A percentile compares a stretch with the other conserved stretches of the same genome.
These are phyloP conservation scores for Anarrhichthys ocellatus DNA, from an alignment of 2,113 vertebrate genomes.

Conservation along the genomic window DNA sequence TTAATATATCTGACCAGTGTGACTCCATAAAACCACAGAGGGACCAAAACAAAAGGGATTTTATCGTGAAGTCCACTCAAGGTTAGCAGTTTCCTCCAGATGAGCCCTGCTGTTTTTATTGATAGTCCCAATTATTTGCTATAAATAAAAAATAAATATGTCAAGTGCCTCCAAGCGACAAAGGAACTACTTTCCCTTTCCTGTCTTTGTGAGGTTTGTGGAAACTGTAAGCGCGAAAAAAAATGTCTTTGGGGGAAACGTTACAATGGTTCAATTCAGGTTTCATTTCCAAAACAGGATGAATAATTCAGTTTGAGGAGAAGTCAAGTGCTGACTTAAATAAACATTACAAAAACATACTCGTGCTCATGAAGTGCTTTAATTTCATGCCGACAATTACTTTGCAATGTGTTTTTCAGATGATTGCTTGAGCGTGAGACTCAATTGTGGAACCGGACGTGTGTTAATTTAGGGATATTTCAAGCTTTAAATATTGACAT, in stretches of 20 bases:
- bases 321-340: neutral
- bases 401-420: neutral
- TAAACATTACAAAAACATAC: neutral
- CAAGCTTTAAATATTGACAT: slow-evolving; percentile 21
- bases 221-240: neutral
- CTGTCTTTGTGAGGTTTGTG: slow-evolving; percentile 35
- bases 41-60: neutral
- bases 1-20: neutral
- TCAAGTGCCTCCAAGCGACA: neutral
- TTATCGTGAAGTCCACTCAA: slow-evolving; percentile 1
- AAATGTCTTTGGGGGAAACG: neutral
- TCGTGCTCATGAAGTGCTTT: neutral
- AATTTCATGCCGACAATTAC: neutral
- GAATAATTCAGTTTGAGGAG: neutral
- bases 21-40: neutral
- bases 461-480: slow-evolving; percentile 1
- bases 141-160: slow-evolving; percentile 14
- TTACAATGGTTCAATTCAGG: neutral
- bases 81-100: slow-evolving; percentile 38
- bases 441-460: neutral
- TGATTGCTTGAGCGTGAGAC: neutral
- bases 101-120: slow-evolving; percentile 26
- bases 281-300: slow-evolving; percentile 9
- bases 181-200: slow-evolving; percentile 10
- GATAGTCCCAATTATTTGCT: slow-evolving; percentile 8